Percentiles rank a stretch among this genome's conserved stretches.
These are phyloP conservation scores for Chaetoderma sp. DNA, from an alignment of 2,888 invertebrate genomes.

Conservation along the genomic window DNA sequence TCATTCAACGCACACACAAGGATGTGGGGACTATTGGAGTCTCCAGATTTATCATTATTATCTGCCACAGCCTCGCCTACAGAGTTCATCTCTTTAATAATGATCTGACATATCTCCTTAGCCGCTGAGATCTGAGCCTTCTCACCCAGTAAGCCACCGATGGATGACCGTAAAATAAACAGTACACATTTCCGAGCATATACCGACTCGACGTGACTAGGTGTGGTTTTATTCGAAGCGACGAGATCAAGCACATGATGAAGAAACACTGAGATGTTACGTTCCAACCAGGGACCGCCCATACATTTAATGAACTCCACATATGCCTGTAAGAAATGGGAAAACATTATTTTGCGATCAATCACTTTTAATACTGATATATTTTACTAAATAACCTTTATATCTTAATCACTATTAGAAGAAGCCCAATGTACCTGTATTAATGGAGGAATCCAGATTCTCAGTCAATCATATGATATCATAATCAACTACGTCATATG, in stretches of 20 bases:
- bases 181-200: conserved; percentile 97
- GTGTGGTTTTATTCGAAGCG: conserved; percentile 94
- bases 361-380: too few species aligned
- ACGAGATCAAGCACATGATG: conserved; percentile 90
- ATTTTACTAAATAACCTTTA: too few species aligned
- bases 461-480: too few species aligned
- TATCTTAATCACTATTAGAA: too few species aligned
- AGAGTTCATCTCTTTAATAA: conserved; percentile 91
- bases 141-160: conserved; percentile 95
- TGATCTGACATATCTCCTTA: conserved; percentile 91
- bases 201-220: conserved; percentile 96
- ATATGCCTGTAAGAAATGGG: conserved; percentile 80
- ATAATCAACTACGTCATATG: too few species aligned
- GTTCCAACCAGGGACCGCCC: conserved; percentile 95
- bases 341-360: neutral
- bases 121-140: conserved; percentile 93
- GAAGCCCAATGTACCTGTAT: too few species aligned
- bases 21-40: conserved; percentile 63
- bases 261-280: conserved; percentile 87
- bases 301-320: conserved; percentile 94
- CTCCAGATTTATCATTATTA: neutral
- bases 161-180: conserved; percentile 90
- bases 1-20: conserved; percentile 90
- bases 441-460: too few species aligned
- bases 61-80: conserved; percentile 48